Base-by-base conservation (phyloP, 2,113 vertebrate species). In the Cyprichromis sp. region DNA sequence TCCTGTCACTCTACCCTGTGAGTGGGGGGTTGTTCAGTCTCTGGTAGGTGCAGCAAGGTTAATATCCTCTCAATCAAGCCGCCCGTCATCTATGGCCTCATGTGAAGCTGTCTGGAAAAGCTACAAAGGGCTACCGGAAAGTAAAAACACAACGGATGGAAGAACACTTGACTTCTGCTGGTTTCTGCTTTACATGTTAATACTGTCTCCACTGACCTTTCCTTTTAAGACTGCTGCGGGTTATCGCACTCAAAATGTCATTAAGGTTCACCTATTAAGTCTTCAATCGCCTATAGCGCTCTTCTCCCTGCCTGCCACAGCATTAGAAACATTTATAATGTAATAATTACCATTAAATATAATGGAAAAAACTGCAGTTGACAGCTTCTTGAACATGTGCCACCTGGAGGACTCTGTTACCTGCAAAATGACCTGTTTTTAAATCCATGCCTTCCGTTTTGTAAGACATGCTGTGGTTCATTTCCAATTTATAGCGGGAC, bases 21-120 rank as follows among this genome's bases (percentile, higher is more conserved):
- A 78, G 71, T 52, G 7, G 90, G 85, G 91, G 87, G 87, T 63
- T 24, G 88, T 83, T 38, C 36, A 9, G 53, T 61, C 57, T 85
- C 80, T 53, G 53, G 54, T 68, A 17, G 76, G 84, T 71, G 79
- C 83, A 85, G 85, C 71, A 66, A 71, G 88, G 91, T 90, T 92
- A 92, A 89, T 47, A 50, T 86, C 85, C 81, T 81, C 83, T 88
- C 81, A 52, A 47, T 78, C 47, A 34, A 54, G n/a, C n/a, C 6
- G 7, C 10, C 26, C 40, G 36, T 79, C 63, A 81, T 87, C 50
- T 38, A 38, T 3, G 42, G 42, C 24, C 42, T 55, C 38, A 78
- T 7, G 12, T 21, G 66, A 40, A 8, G 55, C 31, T 79, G 24
- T 17, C 16, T 10, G 47, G 66, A 80, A 71, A 52, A 52, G 16